A percentile compares a stretch with the other conserved stretches of the same genome.
These are phyloP conservation scores for Abrostola triplasia DNA, from an alignment of 2,888 invertebrate genomes.

Conservation along the genomic window DNA sequence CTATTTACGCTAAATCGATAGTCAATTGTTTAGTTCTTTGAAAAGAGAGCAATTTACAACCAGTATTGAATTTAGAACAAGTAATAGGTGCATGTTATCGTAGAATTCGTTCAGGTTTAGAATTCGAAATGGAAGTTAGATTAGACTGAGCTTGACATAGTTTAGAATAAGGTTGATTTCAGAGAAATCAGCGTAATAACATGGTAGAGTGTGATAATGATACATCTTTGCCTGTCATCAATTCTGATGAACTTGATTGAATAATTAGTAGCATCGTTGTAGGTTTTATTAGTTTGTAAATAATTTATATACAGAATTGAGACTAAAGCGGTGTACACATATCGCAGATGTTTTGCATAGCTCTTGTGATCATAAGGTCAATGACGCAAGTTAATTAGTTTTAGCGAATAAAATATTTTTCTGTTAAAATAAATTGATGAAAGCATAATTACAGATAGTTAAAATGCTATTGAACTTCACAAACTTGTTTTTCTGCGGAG, in stretches of 20 bases:
- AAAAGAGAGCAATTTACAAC: conserved; percentile 13
- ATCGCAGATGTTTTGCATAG: neutral
- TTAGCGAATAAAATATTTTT: neutral
- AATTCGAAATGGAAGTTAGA: conserved; percentile 10
- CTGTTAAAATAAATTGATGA: neutral
- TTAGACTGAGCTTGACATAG: conserved; percentile 16
- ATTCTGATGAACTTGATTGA: conserved; percentile 37
- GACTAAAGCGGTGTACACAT: neutral
- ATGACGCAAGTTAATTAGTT: neutral
- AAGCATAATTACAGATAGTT: neutral
- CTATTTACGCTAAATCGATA: conserved; percentile 26
- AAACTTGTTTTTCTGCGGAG: neutral
- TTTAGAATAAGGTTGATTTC: conserved; percentile 19
- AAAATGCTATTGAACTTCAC: conserved; percentile 4
- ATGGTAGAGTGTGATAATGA: conserved; percentile 21
- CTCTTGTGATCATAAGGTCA: neutral
- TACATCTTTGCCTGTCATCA: conserved; percentile 26
- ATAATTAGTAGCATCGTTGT: conserved; percentile 21
- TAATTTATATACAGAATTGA: neutral
- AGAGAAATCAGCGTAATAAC: conserved; percentile 45
- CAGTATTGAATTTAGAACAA: neutral
- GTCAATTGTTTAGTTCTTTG: conserved; percentile 11
- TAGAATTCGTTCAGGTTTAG: neutral
- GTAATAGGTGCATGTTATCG: neutral
- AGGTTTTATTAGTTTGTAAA: conserved; percentile 9